Conservation (phyloP, 23 tunicate genomes). For the Styela plicata region DNA sequence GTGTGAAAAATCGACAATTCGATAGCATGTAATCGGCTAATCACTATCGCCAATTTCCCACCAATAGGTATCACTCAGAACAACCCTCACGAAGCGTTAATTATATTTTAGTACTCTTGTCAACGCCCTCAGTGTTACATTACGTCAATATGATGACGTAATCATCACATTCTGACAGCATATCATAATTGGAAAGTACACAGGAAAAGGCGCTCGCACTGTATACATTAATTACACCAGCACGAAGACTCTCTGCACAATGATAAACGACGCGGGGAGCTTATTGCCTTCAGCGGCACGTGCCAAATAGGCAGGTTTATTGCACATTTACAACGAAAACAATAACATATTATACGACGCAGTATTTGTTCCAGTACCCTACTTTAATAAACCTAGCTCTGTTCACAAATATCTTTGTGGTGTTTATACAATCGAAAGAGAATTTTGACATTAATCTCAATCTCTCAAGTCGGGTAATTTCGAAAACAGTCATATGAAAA, state of each 20-base stretch:
- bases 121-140: background rate
- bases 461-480: too few relatives aligned
- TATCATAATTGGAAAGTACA: background rate
- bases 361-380: background rate
- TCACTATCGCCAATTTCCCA: background rate
- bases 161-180: background rate
- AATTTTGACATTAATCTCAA: too few relatives aligned
- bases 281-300: background rate
- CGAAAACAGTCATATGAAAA: too few relatives aligned
- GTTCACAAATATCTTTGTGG: too few relatives aligned
- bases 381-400: background rate
- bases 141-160: background rate
- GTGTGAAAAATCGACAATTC: background rate
- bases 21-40: background rate
- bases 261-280: background rate
- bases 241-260: background rate
- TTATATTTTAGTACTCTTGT: background rate
- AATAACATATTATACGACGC: background rate
- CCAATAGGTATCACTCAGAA: background rate
- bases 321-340: background rate
- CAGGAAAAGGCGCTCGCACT: background rate
- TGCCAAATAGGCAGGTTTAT: background rate
- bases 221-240: background rate
- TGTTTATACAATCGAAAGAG: too few relatives aligned
- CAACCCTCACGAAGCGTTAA: background rate